Conservation (phyloP, 2,888 invertebrate species). For the Dolomedes plantarius region DNA sequence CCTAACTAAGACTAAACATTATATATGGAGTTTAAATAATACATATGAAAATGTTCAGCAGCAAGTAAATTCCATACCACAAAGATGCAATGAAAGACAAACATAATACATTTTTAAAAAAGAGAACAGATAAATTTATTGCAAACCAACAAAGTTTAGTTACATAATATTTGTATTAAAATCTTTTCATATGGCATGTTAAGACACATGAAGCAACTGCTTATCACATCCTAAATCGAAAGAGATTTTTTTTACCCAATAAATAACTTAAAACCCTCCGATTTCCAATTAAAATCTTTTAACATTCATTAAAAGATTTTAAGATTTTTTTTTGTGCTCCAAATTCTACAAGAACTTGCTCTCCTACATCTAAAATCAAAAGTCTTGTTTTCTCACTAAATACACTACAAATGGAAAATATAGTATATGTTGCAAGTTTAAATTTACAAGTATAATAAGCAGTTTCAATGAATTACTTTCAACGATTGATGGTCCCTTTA, state of each 20-base stretch:
- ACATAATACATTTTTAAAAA: background rate
- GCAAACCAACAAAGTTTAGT: constrained; percentile 6
- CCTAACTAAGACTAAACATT: background rate
- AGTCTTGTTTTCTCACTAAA: too few species aligned
- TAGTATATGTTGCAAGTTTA: too few species aligned
- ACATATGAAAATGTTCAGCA: background rate
- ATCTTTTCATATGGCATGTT: background rate
- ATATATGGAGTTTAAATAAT: too few species aligned
- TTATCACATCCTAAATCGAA: background rate
- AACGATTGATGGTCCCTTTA: background rate
- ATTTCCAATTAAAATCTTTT: too few species aligned
- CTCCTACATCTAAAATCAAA: too few species aligned
- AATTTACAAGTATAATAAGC: background rate
- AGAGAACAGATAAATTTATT: constrained; percentile 1
- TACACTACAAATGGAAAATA: too few species aligned
- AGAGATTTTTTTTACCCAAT: background rate
- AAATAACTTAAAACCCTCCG: background rate
- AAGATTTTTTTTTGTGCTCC: too few species aligned
- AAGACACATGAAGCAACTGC: background rate
- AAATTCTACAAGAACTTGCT: too few species aligned
- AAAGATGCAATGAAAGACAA: background rate
- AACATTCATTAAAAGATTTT: too few species aligned
- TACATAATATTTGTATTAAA: constrained; percentile 2
- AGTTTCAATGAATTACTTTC: background rate
- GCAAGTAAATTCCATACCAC: background rate